Evolutionary conservation across 2,113 vertebrate genomes (phyloP).

Genomic region (Psittacus erithacus): DNA sequence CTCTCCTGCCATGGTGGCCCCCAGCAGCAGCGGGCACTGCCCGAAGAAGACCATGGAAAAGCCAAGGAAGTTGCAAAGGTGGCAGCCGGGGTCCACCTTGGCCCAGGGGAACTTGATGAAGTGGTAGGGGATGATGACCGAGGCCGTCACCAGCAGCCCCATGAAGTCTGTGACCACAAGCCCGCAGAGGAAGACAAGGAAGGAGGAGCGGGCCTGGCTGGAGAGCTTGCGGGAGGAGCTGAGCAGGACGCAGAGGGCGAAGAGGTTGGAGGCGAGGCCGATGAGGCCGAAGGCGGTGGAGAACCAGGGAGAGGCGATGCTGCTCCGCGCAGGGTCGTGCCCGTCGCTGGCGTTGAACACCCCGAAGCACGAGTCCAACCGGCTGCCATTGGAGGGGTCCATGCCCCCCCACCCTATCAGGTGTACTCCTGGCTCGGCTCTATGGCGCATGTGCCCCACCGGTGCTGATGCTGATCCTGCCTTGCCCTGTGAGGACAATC

Average conservation of each 20-base stretch:
- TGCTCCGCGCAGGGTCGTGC: neutral
- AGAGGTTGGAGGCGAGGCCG: conserved; percentile 90
- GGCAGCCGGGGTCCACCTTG: conserved; percentile 80
- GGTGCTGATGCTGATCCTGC: rapidly evolving
- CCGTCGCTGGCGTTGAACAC: neutral
- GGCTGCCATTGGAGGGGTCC: neutral
- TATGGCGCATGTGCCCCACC: rapidly evolving
- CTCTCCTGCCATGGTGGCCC: conserved; percentile 89
- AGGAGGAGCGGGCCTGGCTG: conserved; percentile 83
- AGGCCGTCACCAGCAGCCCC: conserved; percentile 89
- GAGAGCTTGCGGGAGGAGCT: conserved; percentile 77
- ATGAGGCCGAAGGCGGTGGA: conserved; percentile 78
- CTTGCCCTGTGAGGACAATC: neutral
- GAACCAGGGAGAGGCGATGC: conserved; percentile 80
- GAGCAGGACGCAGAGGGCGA: conserved; percentile 85
- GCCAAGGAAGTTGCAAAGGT: conserved; percentile 93
- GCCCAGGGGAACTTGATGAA: conserved; percentile 80
- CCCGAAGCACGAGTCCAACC: conserved; percentile 46
- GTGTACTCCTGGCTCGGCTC: neutral
- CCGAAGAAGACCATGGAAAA: conserved; percentile 96
- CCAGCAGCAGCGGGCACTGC: conserved; percentile 88
- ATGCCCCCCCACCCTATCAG: neutral
- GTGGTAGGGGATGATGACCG: conserved; percentile 86
- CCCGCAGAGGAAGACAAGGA: conserved; percentile 89
- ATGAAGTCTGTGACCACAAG: conserved; percentile 92